Conservation (phyloP, 2,113 vertebrate species). For the Lepisosteus osseus region DNA sequence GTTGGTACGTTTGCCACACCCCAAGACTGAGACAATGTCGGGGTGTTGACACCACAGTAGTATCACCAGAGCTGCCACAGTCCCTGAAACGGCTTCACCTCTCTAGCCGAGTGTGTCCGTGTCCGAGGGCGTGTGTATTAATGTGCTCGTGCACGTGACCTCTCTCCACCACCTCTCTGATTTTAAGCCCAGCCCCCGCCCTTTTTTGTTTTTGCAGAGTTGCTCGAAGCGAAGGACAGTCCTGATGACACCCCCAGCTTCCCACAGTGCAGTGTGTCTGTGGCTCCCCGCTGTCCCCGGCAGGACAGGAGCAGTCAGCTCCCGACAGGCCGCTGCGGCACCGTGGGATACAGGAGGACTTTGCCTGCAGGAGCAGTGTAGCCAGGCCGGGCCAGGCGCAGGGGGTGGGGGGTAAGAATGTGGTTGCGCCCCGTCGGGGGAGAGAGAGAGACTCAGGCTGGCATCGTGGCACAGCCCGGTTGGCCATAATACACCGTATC, state of each 20-base stretch:
- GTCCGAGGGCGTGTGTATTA: neutral
- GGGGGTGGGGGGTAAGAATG: neutral
- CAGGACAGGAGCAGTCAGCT: slow-evolving; percentile 21
- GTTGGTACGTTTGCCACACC: no score
- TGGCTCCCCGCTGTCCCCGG: slow-evolving; percentile 22
- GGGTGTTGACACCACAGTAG: no score
- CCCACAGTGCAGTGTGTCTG: slow-evolving; percentile 41
- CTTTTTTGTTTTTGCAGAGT: slow-evolving; percentile 61
- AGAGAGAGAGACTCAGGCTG: slow-evolving; percentile 12
- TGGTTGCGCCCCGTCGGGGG: neutral
- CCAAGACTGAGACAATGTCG: no score
- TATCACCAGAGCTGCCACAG: no score
- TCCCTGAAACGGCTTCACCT: neutral
- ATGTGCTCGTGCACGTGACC: neutral
- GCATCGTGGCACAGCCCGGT: neutral
- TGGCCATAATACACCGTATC: neutral
- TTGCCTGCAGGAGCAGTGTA: neutral
- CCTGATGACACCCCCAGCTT: slow-evolving; percentile 73
- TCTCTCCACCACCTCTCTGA: neutral
- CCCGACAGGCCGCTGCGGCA: slow-evolving; percentile 23
- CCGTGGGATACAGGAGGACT: slow-evolving; percentile 32
- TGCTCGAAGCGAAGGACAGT: slow-evolving; percentile 87
- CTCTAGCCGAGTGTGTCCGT: neutral
- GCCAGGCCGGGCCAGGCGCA: slow-evolving; percentile 2
- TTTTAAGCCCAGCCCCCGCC: neutral